These are phyloP conservation scores for Gymnoscopelus microlampas DNA, from an alignment of 2,797 vertebrate genomes.

Conservation along the genomic window DNA sequence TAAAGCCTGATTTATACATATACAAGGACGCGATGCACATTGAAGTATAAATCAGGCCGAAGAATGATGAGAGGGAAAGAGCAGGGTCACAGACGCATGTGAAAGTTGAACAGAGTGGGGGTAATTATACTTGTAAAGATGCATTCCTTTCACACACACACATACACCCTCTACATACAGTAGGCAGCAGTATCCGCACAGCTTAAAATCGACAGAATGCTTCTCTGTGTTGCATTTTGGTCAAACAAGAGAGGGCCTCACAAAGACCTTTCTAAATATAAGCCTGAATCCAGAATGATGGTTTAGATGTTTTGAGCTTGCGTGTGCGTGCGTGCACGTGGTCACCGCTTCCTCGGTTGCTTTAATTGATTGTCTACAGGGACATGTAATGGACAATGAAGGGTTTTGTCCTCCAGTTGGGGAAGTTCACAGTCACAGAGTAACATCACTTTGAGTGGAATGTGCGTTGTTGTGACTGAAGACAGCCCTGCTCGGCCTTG, in stretches of 20 bases:
- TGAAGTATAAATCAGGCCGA: too few species aligned
- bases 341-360: background rate
- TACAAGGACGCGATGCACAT: too few species aligned
- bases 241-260: conserved; percentile 28
- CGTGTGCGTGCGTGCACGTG: conserved; percentile 12
- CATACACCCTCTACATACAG: background rate
- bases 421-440: too few species aligned
- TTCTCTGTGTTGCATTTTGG: conserved; percentile 44
- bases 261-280: conserved; percentile 59
- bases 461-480: too few species aligned
- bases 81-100: too few species aligned
- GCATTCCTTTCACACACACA: conserved; percentile 42
- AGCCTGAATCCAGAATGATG: conserved; percentile 19
- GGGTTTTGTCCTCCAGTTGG: too few species aligned
- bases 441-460: too few species aligned
- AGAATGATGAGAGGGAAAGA: too few species aligned
- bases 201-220: conserved; percentile 45
- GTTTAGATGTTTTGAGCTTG: conserved; percentile 48
- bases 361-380: too few species aligned
- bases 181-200: conserved; percentile 18
- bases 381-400: too few species aligned
- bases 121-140: conserved; percentile 46
- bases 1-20: too few species aligned
- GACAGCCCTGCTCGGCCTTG: too few species aligned
- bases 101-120: conserved; percentile 1